phyloP scores from a whole-genome alignment of 2,113 vertebrate species.

The Eurystomus gularis region DNA sequence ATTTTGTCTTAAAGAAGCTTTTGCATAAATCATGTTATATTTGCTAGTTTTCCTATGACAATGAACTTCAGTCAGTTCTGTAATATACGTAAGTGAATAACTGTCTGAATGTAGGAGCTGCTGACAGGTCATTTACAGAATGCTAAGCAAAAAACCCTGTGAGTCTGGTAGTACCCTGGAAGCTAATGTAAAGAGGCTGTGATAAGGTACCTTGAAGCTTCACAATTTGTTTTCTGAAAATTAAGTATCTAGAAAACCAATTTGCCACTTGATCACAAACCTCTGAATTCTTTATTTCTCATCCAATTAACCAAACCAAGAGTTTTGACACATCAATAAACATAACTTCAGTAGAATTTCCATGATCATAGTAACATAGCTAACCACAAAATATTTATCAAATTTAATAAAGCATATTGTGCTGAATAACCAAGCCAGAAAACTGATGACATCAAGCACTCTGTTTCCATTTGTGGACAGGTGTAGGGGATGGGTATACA shows the following conservation, averaged over 20 bases:
- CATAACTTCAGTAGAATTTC: background rate
- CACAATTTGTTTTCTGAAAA: background rate
- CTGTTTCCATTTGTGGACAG: background rate
- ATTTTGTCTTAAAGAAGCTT: background rate
- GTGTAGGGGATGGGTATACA: background rate
- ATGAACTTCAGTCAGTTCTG: background rate
- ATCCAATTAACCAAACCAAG: conserved; percentile 19
- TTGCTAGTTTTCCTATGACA: background rate
- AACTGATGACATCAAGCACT: background rate
- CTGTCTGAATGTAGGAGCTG: background rate
- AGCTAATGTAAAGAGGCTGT: background rate
- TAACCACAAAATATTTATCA: background rate
- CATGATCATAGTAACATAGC: background rate
- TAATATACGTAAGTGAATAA: background rate
- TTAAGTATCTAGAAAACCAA: conserved; percentile 15
- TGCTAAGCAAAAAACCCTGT: background rate
- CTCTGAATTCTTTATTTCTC: conserved; percentile 6
- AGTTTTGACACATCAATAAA: background rate
- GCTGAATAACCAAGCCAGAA: background rate
- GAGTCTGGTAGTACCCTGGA: background rate
- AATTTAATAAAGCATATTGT: background rate
- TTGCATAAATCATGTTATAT: background rate
- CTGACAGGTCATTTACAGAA: background rate
- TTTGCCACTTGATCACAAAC: conserved; percentile 20
- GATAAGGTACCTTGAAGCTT: background rate